These are phyloP conservation scores for Aquatica leii DNA, from an alignment of 2,888 invertebrate genomes.

Conservation along the genomic window DNA sequence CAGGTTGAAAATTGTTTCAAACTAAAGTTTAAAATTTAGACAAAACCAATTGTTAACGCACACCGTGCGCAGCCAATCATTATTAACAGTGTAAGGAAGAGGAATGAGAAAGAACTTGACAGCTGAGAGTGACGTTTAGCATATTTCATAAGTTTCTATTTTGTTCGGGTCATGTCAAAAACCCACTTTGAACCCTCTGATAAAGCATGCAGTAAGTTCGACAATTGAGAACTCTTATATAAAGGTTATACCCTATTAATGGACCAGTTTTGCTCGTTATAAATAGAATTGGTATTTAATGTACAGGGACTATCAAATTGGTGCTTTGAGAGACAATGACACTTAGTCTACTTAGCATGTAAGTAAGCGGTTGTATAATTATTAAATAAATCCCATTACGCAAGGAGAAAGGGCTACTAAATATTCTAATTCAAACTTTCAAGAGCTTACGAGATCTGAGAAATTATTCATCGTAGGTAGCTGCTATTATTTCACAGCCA, in stretches of 20 bases:
- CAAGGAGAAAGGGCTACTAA: conserved; percentile 30
- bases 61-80: conserved; percentile 28
- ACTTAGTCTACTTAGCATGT: conserved; percentile 31
- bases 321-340: conserved; percentile 33
- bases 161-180: conserved; percentile 43
- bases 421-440: conserved; percentile 27
- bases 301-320: conserved; percentile 32
- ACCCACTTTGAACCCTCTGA: conserved; percentile 37
- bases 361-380: conserved; percentile 32
- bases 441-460: conserved; percentile 26
- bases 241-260: conserved; percentile 21
- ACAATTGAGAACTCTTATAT: conserved; percentile 26
- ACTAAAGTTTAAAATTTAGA: conserved; percentile 20
- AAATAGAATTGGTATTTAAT: conserved; percentile 33
- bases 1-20: conserved; percentile 9
- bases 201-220: conserved; percentile 31
- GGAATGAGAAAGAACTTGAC: conserved; percentile 47
- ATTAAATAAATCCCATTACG: conserved; percentile 33
- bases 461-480: conserved; percentile 27
- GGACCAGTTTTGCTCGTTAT: conserved; percentile 25
- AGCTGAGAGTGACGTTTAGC: conserved; percentile 49
- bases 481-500: conserved; percentile 18
- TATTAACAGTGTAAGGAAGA: conserved; percentile 32
- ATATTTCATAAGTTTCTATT: conserved; percentile 53
- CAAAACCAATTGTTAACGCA: conserved; percentile 31